These are phyloP conservation scores for Holothuria leucospilota DNA, from an alignment of 53 echinoderm and acorn worm species.

Conservation along the genomic window DNA sequence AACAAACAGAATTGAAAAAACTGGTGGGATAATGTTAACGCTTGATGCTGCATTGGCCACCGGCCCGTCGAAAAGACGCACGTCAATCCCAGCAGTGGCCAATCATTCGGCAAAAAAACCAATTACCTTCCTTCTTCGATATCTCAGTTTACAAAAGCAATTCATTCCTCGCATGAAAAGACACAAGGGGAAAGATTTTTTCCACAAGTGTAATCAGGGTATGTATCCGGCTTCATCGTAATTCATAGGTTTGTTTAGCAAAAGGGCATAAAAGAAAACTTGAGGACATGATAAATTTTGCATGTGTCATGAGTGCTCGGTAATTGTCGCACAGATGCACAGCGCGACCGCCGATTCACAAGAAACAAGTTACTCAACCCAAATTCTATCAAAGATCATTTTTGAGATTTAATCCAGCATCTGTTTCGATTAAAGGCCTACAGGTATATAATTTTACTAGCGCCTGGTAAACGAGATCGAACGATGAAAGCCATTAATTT, in stretches of 20 bases:
- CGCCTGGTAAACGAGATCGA: conserved; percentile 49
- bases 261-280: conserved; percentile 39
- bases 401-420: conserved; percentile 54
- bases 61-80: conserved; percentile 43
- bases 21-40: conserved; percentile 51
- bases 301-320: conserved; percentile 38
- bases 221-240: conserved; percentile 47
- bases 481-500: conserved; percentile 45
- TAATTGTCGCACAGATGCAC: conserved; percentile 57
- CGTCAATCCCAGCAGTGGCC: conserved; percentile 38
- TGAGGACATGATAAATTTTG: conserved; percentile 57
- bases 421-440: conserved; percentile 55
- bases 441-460: conserved; percentile 61
- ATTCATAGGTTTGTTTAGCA: conserved; percentile 55
- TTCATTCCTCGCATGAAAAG: conserved; percentile 71
- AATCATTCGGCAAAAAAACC: conserved; percentile 58
- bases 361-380: conserved; percentile 43
- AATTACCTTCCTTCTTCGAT: conserved; percentile 72
- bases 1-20: conserved; percentile 31
- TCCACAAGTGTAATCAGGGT: conserved; percentile 53
- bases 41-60: conserved; percentile 43
- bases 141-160: conserved; percentile 97
- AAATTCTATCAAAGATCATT: conserved; percentile 53
- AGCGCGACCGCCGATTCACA: conserved; percentile 33
- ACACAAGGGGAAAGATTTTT: conserved; percentile 46